These are phyloP conservation scores for Drosophila histrio DNA, from an alignment of 2,888 invertebrate genomes.

Conservation along the genomic window DNA sequence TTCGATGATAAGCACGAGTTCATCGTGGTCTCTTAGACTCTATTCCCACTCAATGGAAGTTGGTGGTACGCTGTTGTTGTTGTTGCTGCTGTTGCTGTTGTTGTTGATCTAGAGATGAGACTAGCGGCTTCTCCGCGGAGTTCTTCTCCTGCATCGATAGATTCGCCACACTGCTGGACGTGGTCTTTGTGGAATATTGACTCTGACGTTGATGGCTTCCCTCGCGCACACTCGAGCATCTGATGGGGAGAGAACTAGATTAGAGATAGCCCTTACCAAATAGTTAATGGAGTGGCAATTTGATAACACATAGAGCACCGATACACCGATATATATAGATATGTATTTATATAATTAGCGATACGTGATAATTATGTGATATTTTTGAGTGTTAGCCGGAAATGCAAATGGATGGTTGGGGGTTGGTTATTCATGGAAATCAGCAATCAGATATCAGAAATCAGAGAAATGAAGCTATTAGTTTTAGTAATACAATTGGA, in stretches of 20 bases:
- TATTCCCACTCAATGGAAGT: slow-evolving; percentile 42
- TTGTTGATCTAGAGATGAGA: slow-evolving; percentile 42
- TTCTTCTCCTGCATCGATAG: slow-evolving; percentile 70
- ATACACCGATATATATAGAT: slow-evolving; percentile 38
- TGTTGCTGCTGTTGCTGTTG: slow-evolving; percentile 33
- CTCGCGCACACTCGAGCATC: slow-evolving; percentile 79
- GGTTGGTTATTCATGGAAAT: slow-evolving; percentile 20
- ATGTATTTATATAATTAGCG: slow-evolving; percentile 3
- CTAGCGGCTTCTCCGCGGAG: slow-evolving; percentile 76
- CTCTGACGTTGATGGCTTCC: slow-evolving; percentile 82
- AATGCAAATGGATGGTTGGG: slow-evolving; percentile 7
- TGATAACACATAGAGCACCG: slow-evolving; percentile 42
- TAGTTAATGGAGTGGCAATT: slow-evolving; percentile 29
- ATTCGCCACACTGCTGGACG: slow-evolving; percentile 81
- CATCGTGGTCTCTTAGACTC: slow-evolving; percentile 40
- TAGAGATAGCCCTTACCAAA: neutral
- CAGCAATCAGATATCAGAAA: slow-evolving; percentile 13
- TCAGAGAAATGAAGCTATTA: neutral
- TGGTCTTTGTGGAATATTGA: slow-evolving; percentile 83
- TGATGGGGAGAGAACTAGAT: slow-evolving; percentile 30
- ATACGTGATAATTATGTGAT: neutral
- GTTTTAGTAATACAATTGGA: slow-evolving; percentile 24
- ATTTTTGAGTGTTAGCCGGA: slow-evolving; percentile 16
- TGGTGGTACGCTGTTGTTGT: slow-evolving; percentile 58
- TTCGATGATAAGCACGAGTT: slow-evolving; percentile 63